Percentiles rank a stretch among this genome's conserved stretches.
Evolutionary conservation across 2,888 invertebrate species (phyloP).

Genomic region (Erebia palarica): DNA sequence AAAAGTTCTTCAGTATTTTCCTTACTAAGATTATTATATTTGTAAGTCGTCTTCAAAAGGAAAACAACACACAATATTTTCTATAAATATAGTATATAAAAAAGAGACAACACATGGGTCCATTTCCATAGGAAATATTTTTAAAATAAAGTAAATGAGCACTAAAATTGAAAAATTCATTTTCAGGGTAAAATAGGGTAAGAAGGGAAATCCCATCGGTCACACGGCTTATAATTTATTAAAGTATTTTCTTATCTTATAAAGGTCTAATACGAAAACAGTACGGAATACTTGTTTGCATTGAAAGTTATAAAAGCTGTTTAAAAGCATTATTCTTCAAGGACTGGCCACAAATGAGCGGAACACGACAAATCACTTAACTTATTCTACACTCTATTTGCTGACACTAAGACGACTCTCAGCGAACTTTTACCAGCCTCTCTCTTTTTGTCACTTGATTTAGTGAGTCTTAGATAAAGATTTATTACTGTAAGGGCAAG

Average conservation of each 20-base stretch:
- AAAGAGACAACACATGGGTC: no score
- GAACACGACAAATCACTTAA: slow-evolving; percentile 78
- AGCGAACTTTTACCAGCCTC: slow-evolving; percentile 20
- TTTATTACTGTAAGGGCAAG: slow-evolving; percentile 11
- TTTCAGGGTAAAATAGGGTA: no score
- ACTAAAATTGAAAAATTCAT: no score
- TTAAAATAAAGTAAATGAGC: no score
- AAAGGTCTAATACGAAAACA: slow-evolving; percentile 7
- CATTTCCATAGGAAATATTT: no score
- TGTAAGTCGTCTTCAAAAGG: no score
- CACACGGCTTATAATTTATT: not conserved
- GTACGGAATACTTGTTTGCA: slow-evolving; percentile 1
- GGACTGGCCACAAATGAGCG: slow-evolving; percentile 60
- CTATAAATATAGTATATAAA: no score
- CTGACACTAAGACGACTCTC: slow-evolving; percentile 30
- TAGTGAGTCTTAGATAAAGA: slow-evolving; percentile 17
- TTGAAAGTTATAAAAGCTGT: slow-evolving; percentile 10
- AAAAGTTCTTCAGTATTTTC: no score
- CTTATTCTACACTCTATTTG: slow-evolving; percentile 56
- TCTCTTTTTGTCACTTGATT: slow-evolving; percentile 19
- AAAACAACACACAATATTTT: no score
- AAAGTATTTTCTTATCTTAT: not conserved
- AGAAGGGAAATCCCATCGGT: no score
- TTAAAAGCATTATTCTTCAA: not conserved
- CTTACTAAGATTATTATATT: no score